Evolutionary conservation across 2,797 vertebrate species (phyloP), one percentile per base, ranked within the genome.

Genomic region (Anguilla anguilla): DNA sequence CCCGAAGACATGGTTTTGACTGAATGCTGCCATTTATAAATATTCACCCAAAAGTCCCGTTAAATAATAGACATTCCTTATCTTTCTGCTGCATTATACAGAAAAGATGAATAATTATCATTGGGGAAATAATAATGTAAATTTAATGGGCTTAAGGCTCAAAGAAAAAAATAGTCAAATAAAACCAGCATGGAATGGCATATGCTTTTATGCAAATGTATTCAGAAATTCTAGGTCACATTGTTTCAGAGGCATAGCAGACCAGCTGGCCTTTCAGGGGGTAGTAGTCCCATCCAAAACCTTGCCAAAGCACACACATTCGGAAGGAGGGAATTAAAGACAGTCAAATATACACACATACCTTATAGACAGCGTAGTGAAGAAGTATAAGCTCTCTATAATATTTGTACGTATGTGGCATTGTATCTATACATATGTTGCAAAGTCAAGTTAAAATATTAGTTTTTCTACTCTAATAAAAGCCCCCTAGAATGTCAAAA

Each of bases 161-260:
- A 64, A 64, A 64, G 61, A 55, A 59, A 17, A 53, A 59, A 59
- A 28, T 28, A 0, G 25, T 28, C 5, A n/a, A 69, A 28, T 69
- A 28, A 28, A n/a, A 28, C 25, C 1, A 69, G 64, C 25, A 69
- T 69, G 25, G n/a, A 69, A 28, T 69, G 64, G 61, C 25, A 69
- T 28, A n/a, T 69, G 64, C 64, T 69, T 69, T 69, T 69, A 69
- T n/a, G 64, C n/a, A 69, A 69, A 69, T 69, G 9, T 69, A 69
- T 69, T 69, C 64, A 69, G 25, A 69, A 69, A 69, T 69, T 69
- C 25, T 69, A 67, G 64, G 64, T 67, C 64, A 67, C n/a, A 69
- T 69, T 69, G 25, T 17, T 69, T 69, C 64, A 69, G 64, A 67
- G 61, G 61, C 61, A 64, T 19, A n/a, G 22, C 25, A 69, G 25